Percentiles rank a stretch among this genome's conserved stretches.
phyloP scores from a whole-genome alignment of 2,888 invertebrate genomes.

The Craniophora ligustri region DNA sequence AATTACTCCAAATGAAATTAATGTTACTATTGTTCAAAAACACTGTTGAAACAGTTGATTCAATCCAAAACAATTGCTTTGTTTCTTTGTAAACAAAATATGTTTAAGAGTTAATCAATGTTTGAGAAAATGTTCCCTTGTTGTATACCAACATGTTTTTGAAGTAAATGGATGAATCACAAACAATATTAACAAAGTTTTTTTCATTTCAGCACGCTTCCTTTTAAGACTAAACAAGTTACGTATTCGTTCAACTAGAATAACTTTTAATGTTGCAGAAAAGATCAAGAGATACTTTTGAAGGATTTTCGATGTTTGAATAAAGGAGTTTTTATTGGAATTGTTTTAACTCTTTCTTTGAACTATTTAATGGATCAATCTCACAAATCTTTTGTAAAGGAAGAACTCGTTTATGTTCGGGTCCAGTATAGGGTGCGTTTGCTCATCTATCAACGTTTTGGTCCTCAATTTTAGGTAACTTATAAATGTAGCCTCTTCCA shows the following conservation, averaged over 20 bases:
- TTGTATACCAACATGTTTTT: constrained; percentile 19
- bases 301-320: constrained; percentile 1
- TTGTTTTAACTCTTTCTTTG: neutral
- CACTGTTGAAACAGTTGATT: no score
- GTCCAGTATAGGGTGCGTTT: no score
- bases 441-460: no score
- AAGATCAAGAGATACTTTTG: constrained; percentile 13
- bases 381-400: no score
- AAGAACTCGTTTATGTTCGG: no score
- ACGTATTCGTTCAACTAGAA: constrained; percentile 29
- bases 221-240: constrained; percentile 8
- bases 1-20: no score
- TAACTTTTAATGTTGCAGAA: constrained; percentile 20
- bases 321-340: constrained; percentile 14
- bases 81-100: neutral
- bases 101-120: constrained; percentile 24
- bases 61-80: neutral
- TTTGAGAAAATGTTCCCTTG: constrained; percentile 12
- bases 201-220: constrained; percentile 22
- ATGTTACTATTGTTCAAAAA: no score
- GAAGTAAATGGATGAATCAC: constrained; percentile 29
- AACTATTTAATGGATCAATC: no score
- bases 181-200: constrained; percentile 22
- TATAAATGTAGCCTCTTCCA: no score
- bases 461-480: no score